Conservation (phyloP, 2,113 vertebrate genomes). For the Conger conger region DNA sequence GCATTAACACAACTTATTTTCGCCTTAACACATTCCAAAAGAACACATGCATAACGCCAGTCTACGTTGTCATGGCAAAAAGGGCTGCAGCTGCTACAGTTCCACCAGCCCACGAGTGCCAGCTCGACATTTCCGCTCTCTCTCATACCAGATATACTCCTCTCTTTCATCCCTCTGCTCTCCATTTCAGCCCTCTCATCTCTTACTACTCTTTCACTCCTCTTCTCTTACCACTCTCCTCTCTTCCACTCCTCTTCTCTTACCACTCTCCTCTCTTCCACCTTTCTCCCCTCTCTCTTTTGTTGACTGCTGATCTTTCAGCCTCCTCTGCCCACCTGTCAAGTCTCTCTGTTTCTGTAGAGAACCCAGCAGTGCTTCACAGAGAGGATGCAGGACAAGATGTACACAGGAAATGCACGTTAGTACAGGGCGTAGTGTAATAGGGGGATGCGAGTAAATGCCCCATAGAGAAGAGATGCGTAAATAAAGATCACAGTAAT, state of each 20-base stretch:
- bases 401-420: no score
- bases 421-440: no score
- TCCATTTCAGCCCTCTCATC: not conserved
- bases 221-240: not conserved
- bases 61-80: slow-evolving; percentile 3
- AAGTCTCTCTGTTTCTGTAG: not conserved
- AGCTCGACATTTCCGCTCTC: not conserved
- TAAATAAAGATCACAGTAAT: no score
- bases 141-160: slow-evolving; percentile 6
- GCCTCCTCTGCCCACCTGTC: no score
- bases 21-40: not conserved
- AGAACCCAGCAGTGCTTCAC: no score
- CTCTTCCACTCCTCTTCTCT: not conserved
- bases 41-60: not conserved
- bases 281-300: no score
- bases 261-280: no score
- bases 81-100: slow-evolving; percentile 1
- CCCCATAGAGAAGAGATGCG: no score
- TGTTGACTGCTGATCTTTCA: not conserved
- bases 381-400: no score
- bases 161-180: slow-evolving; percentile 19
- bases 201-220: not conserved
- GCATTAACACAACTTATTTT: not conserved
- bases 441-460: no score
- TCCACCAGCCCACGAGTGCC: slow-evolving; percentile 49